Evolutionary conservation across 2,888 invertebrate genomes (phyloP), one percentile per base, ranked within the genome.

Genomic region (Eupithecia tripunctaria): DNA sequence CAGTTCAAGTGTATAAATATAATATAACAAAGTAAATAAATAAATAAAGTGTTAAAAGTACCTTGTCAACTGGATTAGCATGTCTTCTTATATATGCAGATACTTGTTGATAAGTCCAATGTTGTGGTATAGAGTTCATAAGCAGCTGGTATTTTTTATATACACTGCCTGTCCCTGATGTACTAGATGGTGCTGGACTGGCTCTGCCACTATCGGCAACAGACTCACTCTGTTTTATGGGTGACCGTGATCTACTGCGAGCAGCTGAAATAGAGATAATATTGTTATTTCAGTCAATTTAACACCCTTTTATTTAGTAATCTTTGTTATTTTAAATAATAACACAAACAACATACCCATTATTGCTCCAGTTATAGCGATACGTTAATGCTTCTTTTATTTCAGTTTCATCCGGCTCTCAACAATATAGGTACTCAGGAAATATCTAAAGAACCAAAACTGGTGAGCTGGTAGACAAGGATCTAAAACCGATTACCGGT

Each of bases 241-340:
- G 74, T 10, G 74, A 74, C 25, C 71, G 60, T 0, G 74, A 74
- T 69, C 71, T 71, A 56, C 71, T 69, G 10, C 74, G 71, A 15
- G 59, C 14, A n/a, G 67, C 70, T 74, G 68, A 41, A 71, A 71
- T 36, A 0, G 60, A 51, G 2, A 47, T 14, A 64, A 27, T n/a
- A 47, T 25, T 47, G 27, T 32, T n/a, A 21, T 47, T 43, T 43
- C 8, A n/a, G n/a, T 47, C 18, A n/a, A 7, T 4, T 43, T n/a
- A 0, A n/a, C 5, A 47, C n/a, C 47, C n/a, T n/a, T n/a, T 47
- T 2, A 6, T n/a, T 8, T n/a, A n/a, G n/a, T n/a, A n/a, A n/a
- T n/a, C n/a, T n/a, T n/a, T n/a, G n/a, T n/a, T n/a, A n/a, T 27
- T 12, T 27, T 59, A 59, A 59, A 27, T 59, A 14, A 12, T 6